A percentile compares a stretch with the other conserved stretches of the same genome.
Conservation (phyloP, 2,797 vertebrate species). For the Myotis planiceps region DNA sequence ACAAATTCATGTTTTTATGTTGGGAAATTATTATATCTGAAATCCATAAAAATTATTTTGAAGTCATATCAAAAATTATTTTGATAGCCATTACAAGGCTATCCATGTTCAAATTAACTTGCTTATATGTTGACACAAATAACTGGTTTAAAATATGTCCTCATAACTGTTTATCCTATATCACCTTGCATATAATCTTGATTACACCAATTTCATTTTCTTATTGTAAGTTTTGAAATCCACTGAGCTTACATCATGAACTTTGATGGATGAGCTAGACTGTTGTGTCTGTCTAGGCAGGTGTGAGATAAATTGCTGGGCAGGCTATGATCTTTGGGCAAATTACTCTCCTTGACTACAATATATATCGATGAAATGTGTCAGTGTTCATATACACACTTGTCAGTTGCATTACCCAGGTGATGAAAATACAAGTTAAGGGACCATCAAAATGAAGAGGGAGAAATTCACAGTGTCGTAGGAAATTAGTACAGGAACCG, state of each 20-base stretch:
- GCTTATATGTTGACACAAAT: constrained; percentile 2
- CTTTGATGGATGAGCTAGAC: constrained; percentile 84
- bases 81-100: too few species aligned
- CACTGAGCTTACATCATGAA: constrained; percentile 83
- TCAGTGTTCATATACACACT: constrained; percentile 89
- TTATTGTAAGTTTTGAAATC: constrained; percentile 70
- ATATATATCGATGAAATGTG: constrained; percentile 89
- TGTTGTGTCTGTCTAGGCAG: constrained; percentile 80
- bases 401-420: constrained; percentile 87
- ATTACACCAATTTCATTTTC: constrained; percentile 67
- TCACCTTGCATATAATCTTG: constrained; percentile 65
- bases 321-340: constrained; percentile 88
- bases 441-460: constrained; percentile 73
- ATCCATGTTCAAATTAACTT: background rate
- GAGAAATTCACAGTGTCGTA: constrained; percentile 83
- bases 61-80: too few species aligned
- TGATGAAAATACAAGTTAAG: constrained; percentile 82
- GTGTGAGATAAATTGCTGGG: constrained; percentile 88
- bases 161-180: background rate
- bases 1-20: constrained; percentile 1
- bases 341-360: constrained; percentile 91
- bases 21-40: background rate
- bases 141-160: constrained; percentile 57
- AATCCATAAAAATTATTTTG: background rate
- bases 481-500: constrained; percentile 73